Conservation (phyloP, 2,888 invertebrate genomes). For the Zelleria hepariella region DNA sequence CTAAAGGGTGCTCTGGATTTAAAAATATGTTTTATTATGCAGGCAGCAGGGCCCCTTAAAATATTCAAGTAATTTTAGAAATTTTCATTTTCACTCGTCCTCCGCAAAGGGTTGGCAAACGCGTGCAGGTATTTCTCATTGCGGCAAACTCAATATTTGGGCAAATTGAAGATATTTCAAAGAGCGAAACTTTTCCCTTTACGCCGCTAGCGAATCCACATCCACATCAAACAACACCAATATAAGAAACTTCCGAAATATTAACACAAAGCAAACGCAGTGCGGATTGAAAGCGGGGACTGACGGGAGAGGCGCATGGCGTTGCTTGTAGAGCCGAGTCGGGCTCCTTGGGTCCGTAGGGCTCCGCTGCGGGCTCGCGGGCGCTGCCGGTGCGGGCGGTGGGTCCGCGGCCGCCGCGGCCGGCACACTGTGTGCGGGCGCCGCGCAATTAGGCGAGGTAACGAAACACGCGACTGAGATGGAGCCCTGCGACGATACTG, state of each 20-base stretch:
- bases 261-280: background rate
- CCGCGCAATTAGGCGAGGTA: constrained; percentile 7
- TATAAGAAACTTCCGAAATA: background rate
- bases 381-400: background rate
- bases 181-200: background rate
- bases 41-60: background rate
- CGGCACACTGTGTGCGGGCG: background rate
- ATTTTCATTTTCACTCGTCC: background rate
- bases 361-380: background rate
- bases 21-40: constrained; percentile 4
- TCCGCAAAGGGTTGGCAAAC: background rate
- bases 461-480: constrained; percentile 24
- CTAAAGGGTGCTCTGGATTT: constrained; percentile 16
- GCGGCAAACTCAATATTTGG: background rate
- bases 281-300: background rate
- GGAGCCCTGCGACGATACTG: constrained; percentile 13
- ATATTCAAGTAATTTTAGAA: background rate
- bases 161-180: background rate
- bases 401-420: background rate
- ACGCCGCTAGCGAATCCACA: background rate
- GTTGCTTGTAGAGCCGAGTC: background rate
- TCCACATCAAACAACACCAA: constrained; percentile 1
- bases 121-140: background rate
- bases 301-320: constrained; percentile 12
- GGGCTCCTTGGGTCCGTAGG: background rate